Evolutionary conservation across 2,797 vertebrate species (phyloP), one percentile per base, ranked within the genome.

Genomic region (Limosa lapponica): DNA sequence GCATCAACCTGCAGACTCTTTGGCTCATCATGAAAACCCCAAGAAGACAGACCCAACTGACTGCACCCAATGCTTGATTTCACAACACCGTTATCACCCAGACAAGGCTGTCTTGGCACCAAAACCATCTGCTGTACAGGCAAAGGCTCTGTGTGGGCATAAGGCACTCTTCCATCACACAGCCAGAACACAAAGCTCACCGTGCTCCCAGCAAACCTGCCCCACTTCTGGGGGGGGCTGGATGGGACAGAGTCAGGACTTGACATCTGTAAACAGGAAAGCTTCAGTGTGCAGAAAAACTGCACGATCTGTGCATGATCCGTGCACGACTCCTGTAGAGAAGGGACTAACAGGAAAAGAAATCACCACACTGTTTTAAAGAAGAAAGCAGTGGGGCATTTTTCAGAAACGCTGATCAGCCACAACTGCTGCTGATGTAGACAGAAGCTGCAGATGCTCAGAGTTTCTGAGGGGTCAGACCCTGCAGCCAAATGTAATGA

Each of bases 401-500:
- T 82, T 90, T 75, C 88, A 82, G 62, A 81, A 77, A 28, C 17
- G 13, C 58, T 67, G 49, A 57, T 55, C 28, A 55, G 20, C 43
- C 55, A 39, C 81, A 83, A 24, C 34, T 67, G 57, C 84, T 89
- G 43, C 59, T 78, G 65, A n/a, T 80, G 87, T 39, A 75, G 95
- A 87, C 34, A 71, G 74, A 89, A 58, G 52, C 44, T 92, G 67
- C 81, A 87, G 74, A 75, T 90, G 74, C 72, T 89, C 46, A 85
- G 64, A 59, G 34, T 82, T 79, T 67, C 51, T 73, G 75, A 77
- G 58, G 48, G 79, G 69, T 92, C 64, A 86, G 69, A 67, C 46
- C 54, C 79, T 81, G 49, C 72, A 86, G 91, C 49, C 79, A 94
- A 73, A 82, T 78, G 70, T 61, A 90, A 91, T 67, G 34, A 85